Evolutionary conservation across 2,888 invertebrate species (phyloP).

Genomic region (Lasioglossum pauxillum): DNA sequence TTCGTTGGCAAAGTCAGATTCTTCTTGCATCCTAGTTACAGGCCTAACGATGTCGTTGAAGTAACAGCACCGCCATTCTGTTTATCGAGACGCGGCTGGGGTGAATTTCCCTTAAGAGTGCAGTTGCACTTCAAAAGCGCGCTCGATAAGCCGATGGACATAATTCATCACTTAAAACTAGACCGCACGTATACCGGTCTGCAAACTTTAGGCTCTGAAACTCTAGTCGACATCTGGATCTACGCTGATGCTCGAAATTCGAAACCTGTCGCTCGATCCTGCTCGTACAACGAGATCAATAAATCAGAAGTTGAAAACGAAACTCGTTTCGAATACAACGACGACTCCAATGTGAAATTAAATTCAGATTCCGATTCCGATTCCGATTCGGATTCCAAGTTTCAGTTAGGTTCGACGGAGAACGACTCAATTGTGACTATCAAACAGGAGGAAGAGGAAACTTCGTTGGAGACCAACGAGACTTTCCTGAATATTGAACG

Average conservation of each 20-base stretch:
- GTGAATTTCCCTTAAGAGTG: conserved; percentile 94
- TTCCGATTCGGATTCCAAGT: not conserved
- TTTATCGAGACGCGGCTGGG: conserved; percentile 94
- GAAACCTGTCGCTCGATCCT: not conserved
- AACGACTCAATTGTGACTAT: not conserved
- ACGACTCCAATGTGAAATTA: conserved; percentile 19
- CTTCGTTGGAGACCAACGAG: not conserved
- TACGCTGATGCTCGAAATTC: conserved; percentile 34
- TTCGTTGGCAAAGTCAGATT: conserved; percentile 91
- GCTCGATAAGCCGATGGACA: conserved; percentile 91
- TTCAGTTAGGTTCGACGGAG: not conserved
- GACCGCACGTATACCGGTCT: conserved; percentile 93
- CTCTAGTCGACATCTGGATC: conserved; percentile 90
- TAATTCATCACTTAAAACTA: conserved; percentile 92
- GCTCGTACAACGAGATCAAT: not conserved
- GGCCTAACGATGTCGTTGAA: conserved; percentile 93
- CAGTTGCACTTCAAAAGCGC: conserved; percentile 91
- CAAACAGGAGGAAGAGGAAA: conserved; percentile 19
- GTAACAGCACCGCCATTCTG: conserved; percentile 93
- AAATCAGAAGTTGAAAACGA: not conserved
- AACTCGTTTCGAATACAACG: not conserved
- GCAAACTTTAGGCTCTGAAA: conserved; percentile 93
- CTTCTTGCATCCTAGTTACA: conserved; percentile 93
- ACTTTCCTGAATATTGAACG: not conserved
- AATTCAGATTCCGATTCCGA: not conserved